These are phyloP conservation scores for Parapristionchus giblindavisi DNA, from an alignment of 2,888 invertebrate species.

Conservation along the genomic window DNA sequence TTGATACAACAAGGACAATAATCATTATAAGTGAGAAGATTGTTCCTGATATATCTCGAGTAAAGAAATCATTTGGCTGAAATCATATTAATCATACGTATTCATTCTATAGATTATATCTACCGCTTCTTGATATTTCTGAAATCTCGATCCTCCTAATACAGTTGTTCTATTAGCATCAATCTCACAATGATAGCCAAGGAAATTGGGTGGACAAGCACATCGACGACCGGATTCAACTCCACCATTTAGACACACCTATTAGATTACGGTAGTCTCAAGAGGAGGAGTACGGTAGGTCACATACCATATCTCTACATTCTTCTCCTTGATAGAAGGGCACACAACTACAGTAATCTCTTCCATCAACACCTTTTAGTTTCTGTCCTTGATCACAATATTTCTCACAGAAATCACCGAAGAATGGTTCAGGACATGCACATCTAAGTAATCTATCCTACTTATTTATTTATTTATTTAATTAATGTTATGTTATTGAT, in stretches of 20 bases:
- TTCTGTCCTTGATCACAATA: slow-evolving; percentile 67
- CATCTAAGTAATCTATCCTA: slow-evolving; percentile 39
- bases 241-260: slow-evolving; percentile 66
- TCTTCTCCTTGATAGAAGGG: slow-evolving; percentile 68
- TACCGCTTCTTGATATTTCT: slow-evolving; percentile 46
- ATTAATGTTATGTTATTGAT: too few relatives aligned
- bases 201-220: slow-evolving; percentile 62
- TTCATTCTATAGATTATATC: neutral
- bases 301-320: slow-evolving; percentile 59
- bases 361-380: slow-evolving; percentile 56
- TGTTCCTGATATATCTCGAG: slow-evolving; percentile 66
- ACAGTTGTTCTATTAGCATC: slow-evolving; percentile 60
- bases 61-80: slow-evolving; percentile 63
- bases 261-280: neutral
- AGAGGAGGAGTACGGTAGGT: neutral
- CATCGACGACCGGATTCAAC: slow-evolving; percentile 54
- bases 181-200: slow-evolving; percentile 68
- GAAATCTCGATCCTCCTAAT: slow-evolving; percentile 55
- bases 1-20: slow-evolving; percentile 63
- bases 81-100: slow-evolving; percentile 1
- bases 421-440: slow-evolving; percentile 64
- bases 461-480: neutral
- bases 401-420: slow-evolving; percentile 67
- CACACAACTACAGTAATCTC: slow-evolving; percentile 64
- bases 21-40: slow-evolving; percentile 68